Conservation (phyloP, 2,113 vertebrate genomes). For the Lathamus discolor region DNA sequence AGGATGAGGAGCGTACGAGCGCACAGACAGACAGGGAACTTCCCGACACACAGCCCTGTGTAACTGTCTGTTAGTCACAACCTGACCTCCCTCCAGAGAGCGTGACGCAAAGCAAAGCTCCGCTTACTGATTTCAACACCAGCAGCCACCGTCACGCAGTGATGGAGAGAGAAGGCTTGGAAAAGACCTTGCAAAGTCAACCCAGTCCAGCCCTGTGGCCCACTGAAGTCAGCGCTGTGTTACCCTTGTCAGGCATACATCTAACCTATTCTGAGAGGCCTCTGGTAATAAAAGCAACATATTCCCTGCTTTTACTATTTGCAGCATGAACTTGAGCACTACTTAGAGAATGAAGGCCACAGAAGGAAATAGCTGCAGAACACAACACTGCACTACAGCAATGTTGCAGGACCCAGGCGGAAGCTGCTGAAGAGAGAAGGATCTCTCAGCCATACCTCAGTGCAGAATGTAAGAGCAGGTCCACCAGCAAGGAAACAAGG, state of each 20-base stretch:
- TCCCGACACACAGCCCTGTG: neutral
- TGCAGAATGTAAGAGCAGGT: neutral
- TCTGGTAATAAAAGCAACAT: constrained; percentile 24
- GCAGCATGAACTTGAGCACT: neutral
- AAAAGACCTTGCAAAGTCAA: constrained; percentile 6
- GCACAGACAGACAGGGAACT: neutral
- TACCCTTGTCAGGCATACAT: neutral
- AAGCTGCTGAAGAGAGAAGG: neutral
- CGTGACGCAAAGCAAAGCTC: neutral
- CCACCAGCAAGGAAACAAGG: neutral
- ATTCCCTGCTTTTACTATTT: constrained; percentile 3
- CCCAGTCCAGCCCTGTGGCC: neutral
- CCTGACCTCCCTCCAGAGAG: constrained; percentile 1
- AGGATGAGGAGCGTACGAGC: neutral
- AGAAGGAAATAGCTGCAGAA: neutral
- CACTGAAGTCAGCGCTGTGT: neutral
- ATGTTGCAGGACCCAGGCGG: neutral
- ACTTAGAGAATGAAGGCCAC: constrained; percentile 2
- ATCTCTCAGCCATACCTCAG: neutral
- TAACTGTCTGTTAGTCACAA: neutral
- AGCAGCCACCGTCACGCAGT: neutral
- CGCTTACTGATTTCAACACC: neutral
- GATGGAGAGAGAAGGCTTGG: neutral
- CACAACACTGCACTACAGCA: neutral
- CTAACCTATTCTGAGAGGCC: constrained; percentile 21